These are phyloP conservation scores for Eurosta solidaginis DNA, from an alignment of 1,140 invertebrate species.

Conservation along the genomic window DNA sequence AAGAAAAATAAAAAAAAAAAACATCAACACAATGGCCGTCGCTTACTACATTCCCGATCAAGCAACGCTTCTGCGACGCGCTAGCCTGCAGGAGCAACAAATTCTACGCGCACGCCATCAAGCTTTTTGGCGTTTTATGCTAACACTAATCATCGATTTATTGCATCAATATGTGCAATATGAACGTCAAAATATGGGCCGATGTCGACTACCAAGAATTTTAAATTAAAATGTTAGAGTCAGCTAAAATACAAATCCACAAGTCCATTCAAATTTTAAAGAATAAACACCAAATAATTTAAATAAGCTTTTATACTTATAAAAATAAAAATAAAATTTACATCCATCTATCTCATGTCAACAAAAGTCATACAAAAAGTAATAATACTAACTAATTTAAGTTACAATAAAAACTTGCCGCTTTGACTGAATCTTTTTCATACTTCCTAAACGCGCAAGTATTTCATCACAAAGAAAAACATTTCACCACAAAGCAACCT, in stretches of 20 bases:
- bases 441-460: background rate
- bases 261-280: background rate
- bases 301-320: too few species aligned
- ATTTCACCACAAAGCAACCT: background rate
- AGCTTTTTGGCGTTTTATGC: conserved; percentile 47
- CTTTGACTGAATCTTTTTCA: too few species aligned
- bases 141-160: conserved; percentile 47
- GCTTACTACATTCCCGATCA: conserved; percentile 55
- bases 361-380: too few species aligned
- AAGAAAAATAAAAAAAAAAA: conserved; percentile 25
- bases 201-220: background rate
- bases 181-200: background rate
- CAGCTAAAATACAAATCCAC: background rate
- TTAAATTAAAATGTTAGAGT: background rate
- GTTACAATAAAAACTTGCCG: too few species aligned
- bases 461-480: background rate
- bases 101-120: conserved; percentile 45
- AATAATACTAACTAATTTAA: too few species aligned
- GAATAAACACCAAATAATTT: background rate
- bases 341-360: too few species aligned
- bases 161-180: conserved; percentile 43
- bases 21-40: conserved; percentile 44
- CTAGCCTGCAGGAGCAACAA: conserved; percentile 46
- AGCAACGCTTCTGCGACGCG: conserved; percentile 46
- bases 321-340: too few species aligned